phyloP scores from a whole-genome alignment of 2,797 vertebrate species.

The Botia almorhae region DNA sequence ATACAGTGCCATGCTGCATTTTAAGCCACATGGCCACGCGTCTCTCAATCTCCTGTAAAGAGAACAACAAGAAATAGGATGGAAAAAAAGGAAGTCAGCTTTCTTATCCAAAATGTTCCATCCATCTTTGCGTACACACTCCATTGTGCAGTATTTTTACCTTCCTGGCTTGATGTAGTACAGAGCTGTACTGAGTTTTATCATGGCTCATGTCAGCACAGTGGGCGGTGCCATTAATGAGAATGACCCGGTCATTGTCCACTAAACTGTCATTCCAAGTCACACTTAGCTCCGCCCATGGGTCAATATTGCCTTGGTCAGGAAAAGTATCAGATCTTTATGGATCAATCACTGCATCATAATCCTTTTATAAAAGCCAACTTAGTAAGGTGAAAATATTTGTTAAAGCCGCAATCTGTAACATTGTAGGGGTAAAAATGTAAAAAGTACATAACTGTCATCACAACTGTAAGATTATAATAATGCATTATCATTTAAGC shows the following conservation, averaged over 20 bases:
- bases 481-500: no score
- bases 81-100: background rate
- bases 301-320: constrained; percentile 80
- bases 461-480: no score
- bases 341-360: background rate
- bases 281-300: constrained; percentile 85
- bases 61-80: constrained; percentile 31
- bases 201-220: constrained; percentile 8
- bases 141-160: constrained; percentile 62
- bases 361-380: background rate
- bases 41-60: constrained; percentile 71
- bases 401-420: no score
- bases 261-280: constrained; percentile 63
- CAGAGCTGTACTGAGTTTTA: constrained; percentile 67
- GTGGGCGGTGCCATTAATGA: constrained; percentile 4
- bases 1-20: background rate
- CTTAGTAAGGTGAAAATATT: no score
- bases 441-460: no score
- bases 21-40: constrained; percentile 58
- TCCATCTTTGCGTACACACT: background rate
- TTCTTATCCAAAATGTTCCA: constrained; percentile 21
- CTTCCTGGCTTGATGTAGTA: constrained; percentile 78
- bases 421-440: no score
- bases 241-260: constrained; percentile 66
- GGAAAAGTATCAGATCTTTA: background rate